A percentile compares a stretch with the other conserved stretches of the same genome.
Evolutionary conservation across 2,113 vertebrate species (phyloP).

Genomic region (Poicephalus meyeri): DNA sequence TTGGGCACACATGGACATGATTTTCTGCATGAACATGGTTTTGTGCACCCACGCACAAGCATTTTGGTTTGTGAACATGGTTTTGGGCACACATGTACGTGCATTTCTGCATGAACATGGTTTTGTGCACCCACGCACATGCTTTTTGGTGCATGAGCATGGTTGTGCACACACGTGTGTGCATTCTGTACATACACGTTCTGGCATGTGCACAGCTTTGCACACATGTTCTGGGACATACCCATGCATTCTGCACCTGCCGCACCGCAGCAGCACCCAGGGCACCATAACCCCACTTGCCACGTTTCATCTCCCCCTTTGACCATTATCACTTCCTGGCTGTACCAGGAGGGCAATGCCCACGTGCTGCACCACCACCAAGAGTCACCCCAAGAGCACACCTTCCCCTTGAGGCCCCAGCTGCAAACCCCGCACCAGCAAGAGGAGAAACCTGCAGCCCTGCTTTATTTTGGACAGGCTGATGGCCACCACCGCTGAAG

Average conservation of each 20-base stretch:
- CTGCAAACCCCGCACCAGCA: neutral
- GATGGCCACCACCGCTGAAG: accelerated
- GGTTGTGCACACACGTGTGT: neutral
- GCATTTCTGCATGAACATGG: neutral
- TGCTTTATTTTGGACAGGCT: neutral
- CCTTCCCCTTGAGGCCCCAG: neutral
- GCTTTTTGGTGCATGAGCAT: too few species aligned
- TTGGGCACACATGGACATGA: too few species aligned
- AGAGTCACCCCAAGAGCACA: neutral
- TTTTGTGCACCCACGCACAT: too few species aligned
- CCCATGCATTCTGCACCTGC: accelerated
- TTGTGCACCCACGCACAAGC: too few species aligned
- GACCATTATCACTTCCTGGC: neutral
- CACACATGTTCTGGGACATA: accelerated
- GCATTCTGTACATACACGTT: neutral
- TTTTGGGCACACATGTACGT: neutral
- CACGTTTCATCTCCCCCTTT: neutral
- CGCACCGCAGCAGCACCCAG: neutral
- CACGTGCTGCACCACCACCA: neutral
- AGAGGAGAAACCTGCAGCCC: neutral
- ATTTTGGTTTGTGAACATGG: neutral
- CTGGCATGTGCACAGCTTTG: neutral
- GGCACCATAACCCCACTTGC: neutral
- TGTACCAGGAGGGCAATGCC: neutral
- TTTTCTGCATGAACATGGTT: too few species aligned